Evolutionary conservation across 2,888 invertebrate species (phyloP), one percentile per base, ranked within the genome.

Genomic region (Ceraclea dissimilis): DNA sequence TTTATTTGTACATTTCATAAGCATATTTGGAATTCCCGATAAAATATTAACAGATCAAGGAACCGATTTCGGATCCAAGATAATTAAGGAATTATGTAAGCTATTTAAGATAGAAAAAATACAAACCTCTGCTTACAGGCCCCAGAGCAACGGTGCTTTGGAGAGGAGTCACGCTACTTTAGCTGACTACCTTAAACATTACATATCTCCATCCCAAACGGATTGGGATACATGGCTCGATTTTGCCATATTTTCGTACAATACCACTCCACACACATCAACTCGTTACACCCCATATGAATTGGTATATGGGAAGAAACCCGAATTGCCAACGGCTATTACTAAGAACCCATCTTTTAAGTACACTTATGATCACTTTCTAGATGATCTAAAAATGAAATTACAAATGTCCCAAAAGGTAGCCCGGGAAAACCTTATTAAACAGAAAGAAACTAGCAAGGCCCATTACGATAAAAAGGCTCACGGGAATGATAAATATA

Each of bases 1-100:
- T 26, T 10, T 26, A 26, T 56, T 71, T 2, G 48, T 67, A 8
- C 63, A 68, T 46, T 66, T 68, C 43, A 67, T 68, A 13, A 63
- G 67, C 4, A 51, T 65, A 2, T 69, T 69, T 56, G 69, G 70
- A 11, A 67, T 70, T 10, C 69, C 71, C 1, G 65, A 67, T 60
- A 53, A 54, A 4, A 63, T 70, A 26, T 52, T 72, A 1, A 66
- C 70, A 0, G 71, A 74, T 58, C 67, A 68, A 65, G 71, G 69
- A 2, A 63, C 65, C 10, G 65, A 70, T 52, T 70, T 71, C 57
- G 67, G 60, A 5, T 67, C 68, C 1, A 60, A 67, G 6, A 22
- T 69, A 49, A 59, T 70, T 2, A 65, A 66, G 63, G 62, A 68
- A 62, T 19, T 67, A 26, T 60, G 60, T n/a, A 66, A 66, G 60